Percentiles rank a stretch among this genome's conserved stretches.
phyloP scores from a whole-genome alignment of 2,113 vertebrate genomes.

The Plecturocebus donacophilus region DNA sequence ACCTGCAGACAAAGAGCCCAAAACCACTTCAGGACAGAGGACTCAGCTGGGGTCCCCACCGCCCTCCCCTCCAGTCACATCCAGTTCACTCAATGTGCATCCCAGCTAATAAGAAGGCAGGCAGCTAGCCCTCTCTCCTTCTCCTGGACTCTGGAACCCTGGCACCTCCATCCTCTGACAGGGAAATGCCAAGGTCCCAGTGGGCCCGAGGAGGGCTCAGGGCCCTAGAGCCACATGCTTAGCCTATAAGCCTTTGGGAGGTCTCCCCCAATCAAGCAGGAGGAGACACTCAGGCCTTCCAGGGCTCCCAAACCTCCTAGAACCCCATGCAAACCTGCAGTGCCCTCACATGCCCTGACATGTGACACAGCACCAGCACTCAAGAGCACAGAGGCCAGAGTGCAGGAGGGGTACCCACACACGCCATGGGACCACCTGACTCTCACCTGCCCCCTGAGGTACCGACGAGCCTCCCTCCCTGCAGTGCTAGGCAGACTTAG shows the following conservation, averaged over 20 bases:
- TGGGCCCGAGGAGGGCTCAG: neutral
- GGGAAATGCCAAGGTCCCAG: too few relatives aligned
- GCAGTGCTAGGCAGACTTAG: neutral
- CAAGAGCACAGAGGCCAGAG: neutral
- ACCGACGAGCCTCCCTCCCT: too few relatives aligned
- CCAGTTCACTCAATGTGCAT: neutral
- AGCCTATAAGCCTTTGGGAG: neutral
- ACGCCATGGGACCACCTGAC: fast-evolving
- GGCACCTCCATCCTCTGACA: neutral
- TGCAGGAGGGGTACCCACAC: neutral
- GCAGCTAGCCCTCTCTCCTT: neutral
- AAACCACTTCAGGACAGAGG: neutral
- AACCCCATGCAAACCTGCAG: neutral
- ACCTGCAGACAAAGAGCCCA: constrained; percentile 81
- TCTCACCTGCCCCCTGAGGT: neutral
- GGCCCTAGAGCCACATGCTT: neutral
- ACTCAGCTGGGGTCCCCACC: too few relatives aligned
- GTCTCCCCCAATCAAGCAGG: neutral
- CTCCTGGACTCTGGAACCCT: neutral
- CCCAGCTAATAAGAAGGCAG: neutral
- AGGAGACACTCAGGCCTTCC: neutral
- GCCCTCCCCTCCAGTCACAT: neutral
- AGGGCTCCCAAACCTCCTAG: neutral
- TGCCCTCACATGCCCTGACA: neutral
- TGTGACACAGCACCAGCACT: too few relatives aligned